Conservation (phyloP, 2,797 vertebrate species). For the Anableps anableps region DNA sequence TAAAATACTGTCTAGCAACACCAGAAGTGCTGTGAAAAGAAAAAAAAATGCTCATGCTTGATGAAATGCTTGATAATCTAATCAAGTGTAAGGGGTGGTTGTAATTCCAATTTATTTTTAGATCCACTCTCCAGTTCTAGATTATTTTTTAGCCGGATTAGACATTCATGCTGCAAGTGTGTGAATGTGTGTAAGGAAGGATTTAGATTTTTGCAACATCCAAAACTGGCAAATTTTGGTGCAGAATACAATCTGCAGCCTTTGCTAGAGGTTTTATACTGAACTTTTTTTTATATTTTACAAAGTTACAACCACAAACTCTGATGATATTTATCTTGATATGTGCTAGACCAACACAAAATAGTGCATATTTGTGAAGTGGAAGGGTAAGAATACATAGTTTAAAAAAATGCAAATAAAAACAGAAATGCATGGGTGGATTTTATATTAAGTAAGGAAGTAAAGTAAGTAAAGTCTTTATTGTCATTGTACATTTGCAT, state of each 20-base stretch:
- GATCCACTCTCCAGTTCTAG: slow-evolving; percentile 34
- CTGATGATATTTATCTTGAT: background rate
- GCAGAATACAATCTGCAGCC: background rate
- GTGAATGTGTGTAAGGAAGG: slow-evolving; percentile 7
- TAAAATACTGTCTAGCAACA: slow-evolving; percentile 14
- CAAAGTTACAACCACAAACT: background rate
- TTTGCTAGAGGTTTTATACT: background rate
- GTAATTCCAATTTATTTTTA: slow-evolving; percentile 52
- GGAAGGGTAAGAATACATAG: background rate
- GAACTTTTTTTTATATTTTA: background rate
- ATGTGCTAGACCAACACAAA: background rate
- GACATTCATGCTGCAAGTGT: slow-evolving; percentile 16
- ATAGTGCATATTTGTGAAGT: background rate
- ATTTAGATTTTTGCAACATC: slow-evolving; percentile 2
- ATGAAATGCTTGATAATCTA: slow-evolving; percentile 64
- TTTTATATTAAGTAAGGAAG: too few relatives aligned
- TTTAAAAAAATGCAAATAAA: background rate
- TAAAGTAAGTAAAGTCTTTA: too few relatives aligned
- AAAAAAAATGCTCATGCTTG: slow-evolving; percentile 18
- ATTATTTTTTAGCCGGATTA: slow-evolving; percentile 56
- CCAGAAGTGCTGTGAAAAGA: slow-evolving; percentile 3
- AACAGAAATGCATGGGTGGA: too few relatives aligned
- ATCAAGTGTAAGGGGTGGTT: slow-evolving; percentile 42
- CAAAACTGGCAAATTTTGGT: slow-evolving; percentile 24
- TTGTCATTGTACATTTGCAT: too few relatives aligned